A percentile compares a stretch with the other conserved stretches of the same genome.
Conservation (phyloP, 2,888 invertebrate species). For the Volucella inanis region DNA sequence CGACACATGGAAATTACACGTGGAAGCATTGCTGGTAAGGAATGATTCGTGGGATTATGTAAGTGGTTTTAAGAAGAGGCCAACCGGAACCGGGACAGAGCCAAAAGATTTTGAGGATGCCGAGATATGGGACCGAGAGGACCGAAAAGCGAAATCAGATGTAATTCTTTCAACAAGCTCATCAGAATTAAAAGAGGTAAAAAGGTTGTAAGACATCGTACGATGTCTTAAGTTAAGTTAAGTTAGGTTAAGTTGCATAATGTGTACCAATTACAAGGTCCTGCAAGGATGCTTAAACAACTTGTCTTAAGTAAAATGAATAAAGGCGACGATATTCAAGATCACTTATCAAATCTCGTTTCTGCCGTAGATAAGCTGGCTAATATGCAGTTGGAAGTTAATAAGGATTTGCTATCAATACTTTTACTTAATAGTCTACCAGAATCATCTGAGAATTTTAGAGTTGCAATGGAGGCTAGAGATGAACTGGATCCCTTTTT, state of each 20-base stretch:
- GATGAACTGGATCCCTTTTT: constrained; percentile 21
- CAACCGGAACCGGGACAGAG: neutral
- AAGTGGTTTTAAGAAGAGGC: neutral
- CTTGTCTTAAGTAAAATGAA: constrained; percentile 29
- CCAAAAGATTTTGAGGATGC: neutral
- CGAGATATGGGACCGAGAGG: constrained; percentile 1
- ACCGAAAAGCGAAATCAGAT: constrained; percentile 38
- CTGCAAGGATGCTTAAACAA: constrained; percentile 29
- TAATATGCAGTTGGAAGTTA: too few relatives aligned
- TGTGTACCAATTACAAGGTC: too few relatives aligned
- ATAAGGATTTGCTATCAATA: constrained; percentile 52
- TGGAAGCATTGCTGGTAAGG: constrained; percentile 17
- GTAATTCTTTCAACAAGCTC: constrained; percentile 31
- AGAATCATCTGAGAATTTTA: constrained; percentile 49
- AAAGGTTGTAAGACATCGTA: constrained; percentile 21
- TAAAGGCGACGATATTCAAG: constrained; percentile 20
- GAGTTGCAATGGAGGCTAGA: constrained; percentile 46
- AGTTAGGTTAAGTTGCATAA: too few relatives aligned
- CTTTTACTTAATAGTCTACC: constrained; percentile 56
- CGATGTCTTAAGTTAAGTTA: too few relatives aligned
- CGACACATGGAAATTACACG: constrained; percentile 18
- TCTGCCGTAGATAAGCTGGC: constrained; percentile 27
- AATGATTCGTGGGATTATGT: constrained; percentile 15
- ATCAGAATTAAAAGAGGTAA: constrained; percentile 33
- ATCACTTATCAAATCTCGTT: constrained; percentile 19